Evolutionary conservation across 1,140 invertebrate genomes (phyloP), one percentile per base, ranked within the genome.

Genomic region (Formica exsecta): DNA sequence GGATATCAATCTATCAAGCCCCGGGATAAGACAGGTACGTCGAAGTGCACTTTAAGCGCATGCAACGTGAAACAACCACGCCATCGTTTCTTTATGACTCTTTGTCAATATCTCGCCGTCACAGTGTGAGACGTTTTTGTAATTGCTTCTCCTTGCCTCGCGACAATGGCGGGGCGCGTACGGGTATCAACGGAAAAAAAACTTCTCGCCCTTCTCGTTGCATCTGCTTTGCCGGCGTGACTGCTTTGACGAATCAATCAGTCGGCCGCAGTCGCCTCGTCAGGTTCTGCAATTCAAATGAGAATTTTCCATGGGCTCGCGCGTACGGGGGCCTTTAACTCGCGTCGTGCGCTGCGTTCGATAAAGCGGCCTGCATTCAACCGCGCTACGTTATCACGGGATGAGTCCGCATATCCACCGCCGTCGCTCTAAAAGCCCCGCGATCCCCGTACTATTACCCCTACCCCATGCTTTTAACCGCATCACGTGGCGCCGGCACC

Each of bases 241-340:
- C 81, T 68, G 81, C 86, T 90, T 90, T 90, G 89, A 90, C 77
- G 89, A 90, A 90, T 90, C 88, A 88, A 90, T 90, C 86, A 86
- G 71, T 54, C 71, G 83, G 64, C 41, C 57, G 76, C 70, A 61
- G 87, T 77, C 66, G 51, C 65, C 62, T 65, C 76, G 73, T 86
- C 75, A 48, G 80, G 62, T 79, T 90, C 89, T 88, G 89, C 83
- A 88, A 90, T 90, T 90, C 89, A 90, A 90, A 90, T 88, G 86
- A 86, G 89, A 88, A 88, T 83, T 90, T 90, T 90, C 89, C 76
- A 68, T 25, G 74, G 48, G 48, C 25, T 48, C 70, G 41, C 48
- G 41, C 70, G 75, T 48, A 85, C 25, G 11, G 68, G 68, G 70
- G 89, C 87, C 85, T 74, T 87, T 90, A 90, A 90, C 85, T 70